Conservation (phyloP, 2,888 invertebrate species). For the Cerastis rubricosa region DNA sequence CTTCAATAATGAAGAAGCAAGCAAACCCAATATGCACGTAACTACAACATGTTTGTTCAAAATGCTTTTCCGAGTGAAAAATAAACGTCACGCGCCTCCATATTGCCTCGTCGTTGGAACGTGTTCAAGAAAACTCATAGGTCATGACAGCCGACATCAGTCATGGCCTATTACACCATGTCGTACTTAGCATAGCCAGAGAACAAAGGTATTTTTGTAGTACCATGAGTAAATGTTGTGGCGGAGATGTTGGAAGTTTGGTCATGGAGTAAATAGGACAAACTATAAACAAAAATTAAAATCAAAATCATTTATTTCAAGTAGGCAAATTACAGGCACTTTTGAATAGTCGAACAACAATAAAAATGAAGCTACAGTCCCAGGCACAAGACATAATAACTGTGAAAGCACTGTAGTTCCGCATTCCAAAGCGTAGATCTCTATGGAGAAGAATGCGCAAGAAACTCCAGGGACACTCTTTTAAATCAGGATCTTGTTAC, state of each 20-base stretch:
- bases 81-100: slow-evolving; percentile 35
- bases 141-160: slow-evolving; percentile 48
- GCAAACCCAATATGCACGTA: neutral
- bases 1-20: neutral
- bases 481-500: too few species aligned
- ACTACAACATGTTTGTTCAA: neutral
- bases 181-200: slow-evolving; percentile 14
- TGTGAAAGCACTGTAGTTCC: too few species aligned
- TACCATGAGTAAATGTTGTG: neutral
- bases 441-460: too few species aligned
- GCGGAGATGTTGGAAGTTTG: neutral
- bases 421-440: too few species aligned
- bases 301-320: too few species aligned
- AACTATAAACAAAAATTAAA: too few species aligned
- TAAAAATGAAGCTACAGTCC: too few species aligned
- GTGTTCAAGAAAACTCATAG: slow-evolving; percentile 22
- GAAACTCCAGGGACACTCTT: too few species aligned
- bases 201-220: slow-evolving; percentile 8
- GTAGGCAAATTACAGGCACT: too few species aligned
- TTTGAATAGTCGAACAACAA: too few species aligned
- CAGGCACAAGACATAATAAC: too few species aligned
- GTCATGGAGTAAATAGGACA: neutral
- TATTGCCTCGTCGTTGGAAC: slow-evolving; percentile 30
- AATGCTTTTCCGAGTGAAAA: slow-evolving; percentile 16
- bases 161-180: slow-evolving; percentile 31